phyloP scores from a whole-genome alignment of 2,797 vertebrate species.

The Melanogrammus aeglefinus region DNA sequence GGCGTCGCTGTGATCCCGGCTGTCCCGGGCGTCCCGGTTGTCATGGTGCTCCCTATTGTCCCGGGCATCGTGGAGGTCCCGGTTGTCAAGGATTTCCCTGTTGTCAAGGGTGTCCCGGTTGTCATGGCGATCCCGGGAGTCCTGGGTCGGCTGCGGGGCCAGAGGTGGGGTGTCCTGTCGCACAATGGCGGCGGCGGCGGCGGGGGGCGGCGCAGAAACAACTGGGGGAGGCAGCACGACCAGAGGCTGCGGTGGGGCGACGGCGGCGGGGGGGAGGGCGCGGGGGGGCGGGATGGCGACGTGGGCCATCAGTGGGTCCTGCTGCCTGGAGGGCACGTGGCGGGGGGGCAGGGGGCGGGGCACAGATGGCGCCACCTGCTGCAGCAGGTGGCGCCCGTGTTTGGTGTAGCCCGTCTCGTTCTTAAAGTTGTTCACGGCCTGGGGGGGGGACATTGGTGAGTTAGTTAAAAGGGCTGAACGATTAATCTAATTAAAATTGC shows the following conservation, averaged over 20 bases:
- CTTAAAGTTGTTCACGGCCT: constrained; percentile 99
- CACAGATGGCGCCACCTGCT: constrained; percentile 68
- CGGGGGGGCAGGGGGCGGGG: constrained; percentile 77
- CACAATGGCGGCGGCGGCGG: background rate
- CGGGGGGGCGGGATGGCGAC: constrained; percentile 28
- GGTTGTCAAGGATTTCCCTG: background rate
- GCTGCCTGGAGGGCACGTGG: constrained; percentile 83
- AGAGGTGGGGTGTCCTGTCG: background rate
- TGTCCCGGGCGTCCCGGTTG: background rate
- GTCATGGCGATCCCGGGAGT: constrained; percentile 5
- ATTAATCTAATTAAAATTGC: no score
- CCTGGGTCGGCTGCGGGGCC: background rate
- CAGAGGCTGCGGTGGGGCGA: background rate
- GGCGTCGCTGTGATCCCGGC: background rate
- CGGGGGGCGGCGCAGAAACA: constrained; percentile 54
- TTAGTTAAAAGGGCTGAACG: no score
- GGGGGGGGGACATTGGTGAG: background rate
- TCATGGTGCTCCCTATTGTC: background rate
- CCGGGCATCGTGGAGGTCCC: background rate
- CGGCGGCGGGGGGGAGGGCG: constrained; percentile 14
- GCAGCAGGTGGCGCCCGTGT: constrained; percentile 68
- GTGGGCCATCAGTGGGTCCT: constrained; percentile 83
- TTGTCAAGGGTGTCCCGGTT: constrained; percentile 3
- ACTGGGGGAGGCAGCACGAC: background rate
- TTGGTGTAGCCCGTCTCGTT: constrained; percentile 97